Evolutionary conservation across 2,797 vertebrate genomes (phyloP).

Genomic region (Toxotes lorentzi): DNA sequence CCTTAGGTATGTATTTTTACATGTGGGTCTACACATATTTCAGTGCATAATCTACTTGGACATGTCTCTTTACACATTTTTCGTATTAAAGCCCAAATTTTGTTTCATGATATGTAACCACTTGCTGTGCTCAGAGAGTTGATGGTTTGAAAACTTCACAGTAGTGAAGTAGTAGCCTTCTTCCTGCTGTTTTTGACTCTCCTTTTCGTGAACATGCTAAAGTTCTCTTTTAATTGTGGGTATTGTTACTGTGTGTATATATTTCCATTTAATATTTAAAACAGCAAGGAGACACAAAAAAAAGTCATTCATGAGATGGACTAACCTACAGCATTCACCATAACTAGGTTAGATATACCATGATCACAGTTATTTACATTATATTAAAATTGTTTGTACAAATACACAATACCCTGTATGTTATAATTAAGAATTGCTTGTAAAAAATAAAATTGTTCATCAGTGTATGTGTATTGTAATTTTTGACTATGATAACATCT

Average conservation of each 20-base stretch:
- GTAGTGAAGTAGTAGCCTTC: background rate
- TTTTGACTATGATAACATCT: background rate
- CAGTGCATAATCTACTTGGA: background rate
- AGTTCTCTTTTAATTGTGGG: conserved; percentile 51
- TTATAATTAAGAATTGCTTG: conserved; percentile 31
- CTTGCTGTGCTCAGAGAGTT: conserved; percentile 10
- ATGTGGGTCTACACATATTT: background rate
- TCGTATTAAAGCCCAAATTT: background rate
- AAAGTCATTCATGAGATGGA: background rate
- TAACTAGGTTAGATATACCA: conserved; percentile 1
- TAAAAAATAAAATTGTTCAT: conserved; percentile 58
- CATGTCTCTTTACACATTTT: conserved; percentile 12
- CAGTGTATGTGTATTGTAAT: background rate
- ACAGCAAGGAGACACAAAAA: background rate
- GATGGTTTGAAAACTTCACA: background rate
- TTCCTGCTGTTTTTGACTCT: conserved; percentile 11
- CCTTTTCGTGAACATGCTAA: conserved; percentile 16
- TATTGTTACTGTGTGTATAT: conserved; percentile 38
- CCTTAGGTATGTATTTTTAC: background rate
- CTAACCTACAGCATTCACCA: conserved; percentile 4
- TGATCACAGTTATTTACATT: conserved; percentile 2
- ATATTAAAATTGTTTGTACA: conserved; percentile 27
- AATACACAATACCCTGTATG: conserved; percentile 24
- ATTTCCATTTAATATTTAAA: conserved; percentile 62
- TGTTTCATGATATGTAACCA: conserved; percentile 18